These are phyloP conservation scores for Cynopterus brachyotis DNA, from an alignment of 2,113 vertebrate species.

Conservation along the genomic window DNA sequence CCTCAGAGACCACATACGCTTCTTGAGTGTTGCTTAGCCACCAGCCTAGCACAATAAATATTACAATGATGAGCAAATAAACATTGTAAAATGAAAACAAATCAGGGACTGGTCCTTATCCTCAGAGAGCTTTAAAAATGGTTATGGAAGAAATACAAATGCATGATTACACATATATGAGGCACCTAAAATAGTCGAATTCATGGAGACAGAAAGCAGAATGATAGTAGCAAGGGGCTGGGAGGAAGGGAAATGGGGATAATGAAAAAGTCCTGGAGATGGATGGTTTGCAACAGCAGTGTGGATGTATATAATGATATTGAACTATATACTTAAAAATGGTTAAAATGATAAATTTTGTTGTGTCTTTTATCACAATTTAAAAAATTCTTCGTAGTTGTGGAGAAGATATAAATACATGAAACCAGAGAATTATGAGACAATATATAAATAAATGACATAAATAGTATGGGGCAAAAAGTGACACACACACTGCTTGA, in stretches of 20 bases:
- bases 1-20: neutral
- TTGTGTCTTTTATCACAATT: neutral
- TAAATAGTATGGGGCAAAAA: neutral
- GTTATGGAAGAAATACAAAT: neutral
- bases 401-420: neutral
- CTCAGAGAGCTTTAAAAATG: neutral
- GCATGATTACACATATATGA: neutral
- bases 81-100: neutral
- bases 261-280: neutral
- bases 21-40: neutral
- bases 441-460: neutral
- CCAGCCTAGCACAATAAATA: neutral
- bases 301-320: neutral
- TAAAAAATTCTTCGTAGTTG: neutral
- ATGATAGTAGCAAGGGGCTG: rapidly evolving
- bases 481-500: neutral
- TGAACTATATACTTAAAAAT: neutral
- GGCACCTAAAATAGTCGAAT: neutral
- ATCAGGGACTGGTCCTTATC: neutral
- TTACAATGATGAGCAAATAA: neutral
- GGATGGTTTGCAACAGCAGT: rapidly evolving
- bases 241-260: rapidly evolving
- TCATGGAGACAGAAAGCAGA: neutral
- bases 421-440: neutral
- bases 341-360: neutral